Base-by-base conservation (phyloP, 2,888 invertebrate genomes). In the Crepidodera aurea region DNA sequence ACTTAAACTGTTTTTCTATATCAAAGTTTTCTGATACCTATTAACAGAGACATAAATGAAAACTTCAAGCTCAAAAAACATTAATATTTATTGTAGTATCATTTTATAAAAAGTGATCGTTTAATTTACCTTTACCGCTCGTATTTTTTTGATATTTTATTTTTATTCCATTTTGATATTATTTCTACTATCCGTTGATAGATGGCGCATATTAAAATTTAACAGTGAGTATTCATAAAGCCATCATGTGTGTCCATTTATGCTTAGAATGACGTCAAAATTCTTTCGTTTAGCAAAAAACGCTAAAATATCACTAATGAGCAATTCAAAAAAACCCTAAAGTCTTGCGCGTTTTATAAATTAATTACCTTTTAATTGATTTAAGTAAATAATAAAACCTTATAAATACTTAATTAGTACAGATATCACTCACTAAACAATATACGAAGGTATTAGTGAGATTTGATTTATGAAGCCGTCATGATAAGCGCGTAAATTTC, bases 401-500 rank as follows among this genome's bases (percentile, higher is more conserved):
- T 37, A 5, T 8, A 22, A 54, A 29, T 40, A 22, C n/a, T 12
- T 3, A 18, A 10, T 40, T 18, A 53, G 19, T 5, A 15, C 6
- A 15, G 25, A 25, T 6, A 39, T 46, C 8, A 37, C 27, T 10
- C 22, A 37, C 10, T 19, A 37, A 25, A 27, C n/a, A 15, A 18
- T 29, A 8, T 27, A 12, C 34, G 22, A 13, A 37, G 46, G n/a
- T 4, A 6, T n/a, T 32, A 13, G 3, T 8, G 18, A 46, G 22
- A 25, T 46, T 46, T 48, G 1, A 50, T 56, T 44, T 37, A 34
- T 1, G 12, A 56, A 29, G 25, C 18, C 7, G 19, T 44, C 8
- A 40, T 16, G 34, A 2, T 37, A 44, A 25, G 40, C 50, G 40
- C 25, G 44, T 53, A 64, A 65, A 65, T 60, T 60, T 58, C 48